phyloP scores from a whole-genome alignment of 2,888 invertebrate genomes.

The Melieria picta region DNA sequence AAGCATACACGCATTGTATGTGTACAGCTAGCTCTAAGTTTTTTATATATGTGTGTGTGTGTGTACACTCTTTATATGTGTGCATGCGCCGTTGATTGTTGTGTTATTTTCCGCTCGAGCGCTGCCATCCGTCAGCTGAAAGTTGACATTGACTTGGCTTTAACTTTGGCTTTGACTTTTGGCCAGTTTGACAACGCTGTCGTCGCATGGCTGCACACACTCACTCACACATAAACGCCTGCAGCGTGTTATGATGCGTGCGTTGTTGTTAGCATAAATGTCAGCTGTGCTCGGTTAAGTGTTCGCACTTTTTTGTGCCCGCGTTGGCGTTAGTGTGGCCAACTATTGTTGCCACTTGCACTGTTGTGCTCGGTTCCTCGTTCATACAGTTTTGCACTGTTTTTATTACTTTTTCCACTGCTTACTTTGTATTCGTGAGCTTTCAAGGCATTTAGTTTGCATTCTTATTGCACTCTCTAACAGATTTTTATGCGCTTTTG shows the following conservation, averaged over 20 bases:
- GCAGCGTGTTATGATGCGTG: neutral
- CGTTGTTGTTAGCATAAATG: neutral
- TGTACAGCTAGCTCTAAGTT: neutral
- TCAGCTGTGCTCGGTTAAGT: neutral
- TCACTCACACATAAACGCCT: neutral
- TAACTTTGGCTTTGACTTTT: slow-evolving; percentile 20
- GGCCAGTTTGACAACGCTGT: neutral
- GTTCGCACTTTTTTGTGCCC: neutral
- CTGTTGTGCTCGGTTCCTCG: no score
- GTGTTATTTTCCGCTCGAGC: neutral
- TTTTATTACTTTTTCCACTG: no score
- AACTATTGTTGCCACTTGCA: no score
- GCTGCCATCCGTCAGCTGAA: neutral
- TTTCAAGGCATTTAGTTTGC: no score
- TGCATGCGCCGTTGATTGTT: neutral
- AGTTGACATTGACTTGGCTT: slow-evolving; percentile 21
- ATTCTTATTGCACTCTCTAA: no score
- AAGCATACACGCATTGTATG: neutral
- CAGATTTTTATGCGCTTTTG: no score
- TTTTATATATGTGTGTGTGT: slow-evolving; percentile 7
- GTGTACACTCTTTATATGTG: neutral
- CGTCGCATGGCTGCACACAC: neutral
- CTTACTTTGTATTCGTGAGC: no score
- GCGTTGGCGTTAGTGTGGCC: neutral
- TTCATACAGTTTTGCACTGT: no score